Conservation (phyloP, 2,888 invertebrate species). For the Trachelus tabidus region DNA sequence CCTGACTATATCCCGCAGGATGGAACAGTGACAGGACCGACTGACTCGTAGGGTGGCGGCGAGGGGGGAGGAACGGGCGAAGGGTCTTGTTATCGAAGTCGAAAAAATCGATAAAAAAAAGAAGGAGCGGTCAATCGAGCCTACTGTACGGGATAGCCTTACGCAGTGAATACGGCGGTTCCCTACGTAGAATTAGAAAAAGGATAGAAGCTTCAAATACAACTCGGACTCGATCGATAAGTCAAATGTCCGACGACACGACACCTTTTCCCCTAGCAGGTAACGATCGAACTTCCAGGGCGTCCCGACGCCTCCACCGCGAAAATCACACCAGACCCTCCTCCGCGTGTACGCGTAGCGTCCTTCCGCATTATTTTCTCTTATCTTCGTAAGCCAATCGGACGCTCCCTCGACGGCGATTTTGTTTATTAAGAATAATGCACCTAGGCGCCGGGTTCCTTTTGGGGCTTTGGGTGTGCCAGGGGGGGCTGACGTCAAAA, state of each 20-base stretch:
- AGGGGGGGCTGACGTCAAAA: background rate
- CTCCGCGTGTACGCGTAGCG: background rate
- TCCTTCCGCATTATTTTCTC: background rate
- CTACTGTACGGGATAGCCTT: too few species aligned
- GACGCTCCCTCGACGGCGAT: background rate
- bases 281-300: background rate
- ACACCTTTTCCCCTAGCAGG: background rate
- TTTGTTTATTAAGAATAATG: background rate
- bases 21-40: background rate
- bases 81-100: background rate
- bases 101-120: background rate
- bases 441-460: background rate
- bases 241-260: background rate
- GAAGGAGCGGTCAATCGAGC: too few species aligned
- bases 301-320: background rate
- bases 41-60: background rate
- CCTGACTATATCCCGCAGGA: slow-evolving; percentile 14
- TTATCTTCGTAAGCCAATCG: background rate
- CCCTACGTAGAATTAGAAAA: too few species aligned
- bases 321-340: background rate
- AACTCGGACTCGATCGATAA: background rate
- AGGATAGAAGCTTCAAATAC: background rate
- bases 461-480: background rate
- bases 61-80: slow-evolving; percentile 9
- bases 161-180: too few species aligned